Conservation (phyloP, 2,888 invertebrate species). For the Odontocerum albicorne region DNA sequence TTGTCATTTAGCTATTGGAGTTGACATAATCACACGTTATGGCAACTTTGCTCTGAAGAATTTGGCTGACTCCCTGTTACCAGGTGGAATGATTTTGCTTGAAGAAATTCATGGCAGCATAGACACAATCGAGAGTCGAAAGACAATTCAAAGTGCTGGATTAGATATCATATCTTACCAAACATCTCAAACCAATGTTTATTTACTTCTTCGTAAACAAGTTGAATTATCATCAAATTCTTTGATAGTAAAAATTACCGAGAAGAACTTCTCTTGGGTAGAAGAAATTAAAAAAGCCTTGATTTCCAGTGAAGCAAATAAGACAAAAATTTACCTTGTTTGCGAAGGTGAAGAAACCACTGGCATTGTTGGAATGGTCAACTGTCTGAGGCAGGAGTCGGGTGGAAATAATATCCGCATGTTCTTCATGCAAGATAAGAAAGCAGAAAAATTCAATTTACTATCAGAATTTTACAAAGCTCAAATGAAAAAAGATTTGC, state of each 20-base stretch:
- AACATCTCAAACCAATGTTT: slow-evolving; percentile 63
- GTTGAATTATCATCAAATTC: slow-evolving; percentile 46
- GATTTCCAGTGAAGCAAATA: slow-evolving; percentile 62
- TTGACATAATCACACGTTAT: slow-evolving; percentile 65
- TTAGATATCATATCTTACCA: slow-evolving; percentile 64
- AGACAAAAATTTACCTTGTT: slow-evolving; percentile 66
- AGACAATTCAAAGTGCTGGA: slow-evolving; percentile 46
- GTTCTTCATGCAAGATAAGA: slow-evolving; percentile 68
- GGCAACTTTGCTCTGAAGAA: slow-evolving; percentile 56
- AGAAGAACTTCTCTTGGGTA: slow-evolving; percentile 78
- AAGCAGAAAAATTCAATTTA: slow-evolving; percentile 61
- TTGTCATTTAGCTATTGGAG: slow-evolving; percentile 67
- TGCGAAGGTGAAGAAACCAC: slow-evolving; percentile 67
- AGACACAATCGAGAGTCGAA: slow-evolving; percentile 48
- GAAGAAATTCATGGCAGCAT: slow-evolving; percentile 63
- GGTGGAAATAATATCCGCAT: slow-evolving; percentile 79
- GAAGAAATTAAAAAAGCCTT: slow-evolving; percentile 76
- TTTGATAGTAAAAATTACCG: slow-evolving; percentile 67
- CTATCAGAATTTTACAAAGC: slow-evolving; percentile 59
- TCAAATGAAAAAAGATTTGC: slow-evolving; percentile 74
- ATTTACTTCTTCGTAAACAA: slow-evolving; percentile 67
- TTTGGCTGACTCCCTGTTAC: slow-evolving; percentile 63
- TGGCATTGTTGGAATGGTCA: slow-evolving; percentile 86
- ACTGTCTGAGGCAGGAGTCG: slow-evolving; percentile 87
- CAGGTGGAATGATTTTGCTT: slow-evolving; percentile 71